phyloP scores from a whole-genome alignment of 2,888 invertebrate genomes.

The Phortica magna region DNA sequence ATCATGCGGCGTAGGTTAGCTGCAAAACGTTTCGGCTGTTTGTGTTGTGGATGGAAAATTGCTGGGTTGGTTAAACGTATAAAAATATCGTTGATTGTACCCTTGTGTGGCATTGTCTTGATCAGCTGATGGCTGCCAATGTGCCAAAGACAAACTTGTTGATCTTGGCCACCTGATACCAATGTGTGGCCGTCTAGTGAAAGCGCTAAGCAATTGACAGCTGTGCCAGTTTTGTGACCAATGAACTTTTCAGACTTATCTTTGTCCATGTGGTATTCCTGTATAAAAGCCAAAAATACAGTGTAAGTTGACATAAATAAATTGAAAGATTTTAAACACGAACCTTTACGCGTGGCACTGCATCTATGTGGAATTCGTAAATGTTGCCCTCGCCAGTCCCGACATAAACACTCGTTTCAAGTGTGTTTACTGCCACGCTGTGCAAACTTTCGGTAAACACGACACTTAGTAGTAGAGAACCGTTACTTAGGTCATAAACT shows the following conservation, averaged over 20 bases:
- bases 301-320: neutral
- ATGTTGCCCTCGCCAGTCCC: slow-evolving; percentile 87
- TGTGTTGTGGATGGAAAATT: slow-evolving; percentile 80
- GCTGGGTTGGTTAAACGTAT: slow-evolving; percentile 82
- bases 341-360: slow-evolving; percentile 82
- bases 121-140: slow-evolving; percentile 86
- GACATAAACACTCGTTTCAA: slow-evolving; percentile 86
- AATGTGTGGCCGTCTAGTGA: slow-evolving; percentile 86
- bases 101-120: slow-evolving; percentile 85
- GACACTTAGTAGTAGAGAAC: slow-evolving; percentile 84
- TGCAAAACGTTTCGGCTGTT: slow-evolving; percentile 80
- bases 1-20: slow-evolving; percentile 83
- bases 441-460: slow-evolving; percentile 86
- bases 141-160: slow-evolving; percentile 89
- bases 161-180: slow-evolving; percentile 88
- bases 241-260: slow-evolving; percentile 80
- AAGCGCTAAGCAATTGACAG: slow-evolving; percentile 85
- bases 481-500: slow-evolving; percentile 87
- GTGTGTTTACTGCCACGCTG: slow-evolving; percentile 83
- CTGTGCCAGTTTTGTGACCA: slow-evolving; percentile 82
- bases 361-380: slow-evolving; percentile 83
- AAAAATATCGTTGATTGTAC: slow-evolving; percentile 85
- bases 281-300: neutral
- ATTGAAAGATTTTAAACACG: neutral
- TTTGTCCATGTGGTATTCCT: slow-evolving; percentile 83